phyloP scores from a whole-genome alignment of 92 coral and sea anemone genomes.

The Heteractis magnifica region DNA sequence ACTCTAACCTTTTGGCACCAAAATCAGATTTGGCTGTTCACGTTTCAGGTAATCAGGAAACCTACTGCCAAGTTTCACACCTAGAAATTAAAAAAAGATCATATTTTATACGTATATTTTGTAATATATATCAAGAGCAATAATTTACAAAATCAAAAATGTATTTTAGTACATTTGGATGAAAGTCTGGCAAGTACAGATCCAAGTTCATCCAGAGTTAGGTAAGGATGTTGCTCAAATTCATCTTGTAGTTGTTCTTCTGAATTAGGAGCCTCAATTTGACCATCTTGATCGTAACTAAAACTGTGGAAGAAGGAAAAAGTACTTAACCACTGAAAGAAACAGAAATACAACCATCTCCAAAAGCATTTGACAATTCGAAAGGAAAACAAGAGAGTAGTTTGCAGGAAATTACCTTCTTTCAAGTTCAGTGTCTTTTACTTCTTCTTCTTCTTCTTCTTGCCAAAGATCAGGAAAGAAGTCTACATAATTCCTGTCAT shows the following conservation, averaged over 20 bases:
- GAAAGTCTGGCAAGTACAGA: slow-evolving; percentile 45
- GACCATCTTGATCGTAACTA: background rate
- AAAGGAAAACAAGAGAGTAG: too few relatives aligned
- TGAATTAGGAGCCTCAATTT: background rate
- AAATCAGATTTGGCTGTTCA: slow-evolving; percentile 63
- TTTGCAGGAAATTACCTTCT: background rate
- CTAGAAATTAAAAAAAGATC: background rate
- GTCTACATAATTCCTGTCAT: slow-evolving; percentile 33
- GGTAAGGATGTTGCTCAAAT: slow-evolving; percentile 28
- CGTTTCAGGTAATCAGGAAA: slow-evolving; percentile 43
- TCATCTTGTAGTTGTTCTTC: slow-evolving; percentile 17
- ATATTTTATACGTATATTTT: too few relatives aligned
- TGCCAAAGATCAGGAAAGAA: slow-evolving; percentile 34
- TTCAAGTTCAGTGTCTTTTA: background rate
- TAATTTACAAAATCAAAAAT: background rate
- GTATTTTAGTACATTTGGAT: slow-evolving; percentile 19
- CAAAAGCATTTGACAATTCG: too few relatives aligned
- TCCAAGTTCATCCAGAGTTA: slow-evolving; percentile 63
- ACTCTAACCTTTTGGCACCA: slow-evolving; percentile 55
- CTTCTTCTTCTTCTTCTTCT: slow-evolving; percentile 9
- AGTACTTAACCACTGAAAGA: too few relatives aligned
- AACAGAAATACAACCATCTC: too few relatives aligned
- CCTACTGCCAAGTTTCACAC: slow-evolving; percentile 2
- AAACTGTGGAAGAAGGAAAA: too few relatives aligned
- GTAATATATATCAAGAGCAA: background rate